A percentile compares a stretch with the other conserved stretches of the same genome.
Conservation (phyloP, 2,888 invertebrate genomes). For the Tromatobia lineatoria region DNA sequence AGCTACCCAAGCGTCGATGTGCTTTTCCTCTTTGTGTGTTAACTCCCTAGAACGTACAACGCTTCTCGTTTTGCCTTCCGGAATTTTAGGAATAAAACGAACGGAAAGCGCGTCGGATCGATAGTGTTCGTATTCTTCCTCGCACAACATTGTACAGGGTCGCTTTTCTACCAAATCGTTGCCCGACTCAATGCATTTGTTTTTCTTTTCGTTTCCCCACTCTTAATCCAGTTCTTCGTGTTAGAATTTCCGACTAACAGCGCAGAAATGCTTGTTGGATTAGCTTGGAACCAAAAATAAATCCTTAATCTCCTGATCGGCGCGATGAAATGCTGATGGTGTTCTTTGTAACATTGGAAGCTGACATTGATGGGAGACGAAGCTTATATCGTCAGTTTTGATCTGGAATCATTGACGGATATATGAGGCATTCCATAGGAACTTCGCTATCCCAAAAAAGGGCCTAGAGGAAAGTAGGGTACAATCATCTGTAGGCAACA, state of each 20-base stretch:
- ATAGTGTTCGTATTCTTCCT: constrained; percentile 15
- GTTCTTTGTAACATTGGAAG: not conserved
- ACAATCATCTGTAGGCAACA: too few species aligned
- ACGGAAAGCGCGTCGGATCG: constrained; percentile 14
- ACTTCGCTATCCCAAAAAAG: too few species aligned
- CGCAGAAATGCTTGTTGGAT: constrained; percentile 5
- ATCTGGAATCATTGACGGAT: not conserved
- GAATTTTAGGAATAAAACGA: constrained; percentile 39
- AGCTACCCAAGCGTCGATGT: constrained; percentile 21
- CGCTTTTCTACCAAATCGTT: not conserved
- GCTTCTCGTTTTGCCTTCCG: constrained; percentile 45
- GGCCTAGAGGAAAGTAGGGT: too few species aligned
- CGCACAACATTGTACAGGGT: not conserved
- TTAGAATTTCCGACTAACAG: not conserved
- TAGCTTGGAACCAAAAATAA: not conserved
- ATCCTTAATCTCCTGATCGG: not conserved
- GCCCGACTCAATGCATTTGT: not conserved
- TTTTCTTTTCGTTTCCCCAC: not conserved
- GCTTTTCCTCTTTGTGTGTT: constrained; percentile 20
- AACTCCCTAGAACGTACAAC: constrained; percentile 1
- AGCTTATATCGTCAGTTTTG: not conserved
- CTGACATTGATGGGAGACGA: not conserved
- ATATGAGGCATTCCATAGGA: too few species aligned
- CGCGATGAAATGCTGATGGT: not conserved
- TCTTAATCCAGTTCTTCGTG: not conserved